Percentiles rank a stretch among this genome's conserved stretches.
phyloP scores from a whole-genome alignment of 2,113 vertebrate species.

The Pomatostomus ruficeps region DNA sequence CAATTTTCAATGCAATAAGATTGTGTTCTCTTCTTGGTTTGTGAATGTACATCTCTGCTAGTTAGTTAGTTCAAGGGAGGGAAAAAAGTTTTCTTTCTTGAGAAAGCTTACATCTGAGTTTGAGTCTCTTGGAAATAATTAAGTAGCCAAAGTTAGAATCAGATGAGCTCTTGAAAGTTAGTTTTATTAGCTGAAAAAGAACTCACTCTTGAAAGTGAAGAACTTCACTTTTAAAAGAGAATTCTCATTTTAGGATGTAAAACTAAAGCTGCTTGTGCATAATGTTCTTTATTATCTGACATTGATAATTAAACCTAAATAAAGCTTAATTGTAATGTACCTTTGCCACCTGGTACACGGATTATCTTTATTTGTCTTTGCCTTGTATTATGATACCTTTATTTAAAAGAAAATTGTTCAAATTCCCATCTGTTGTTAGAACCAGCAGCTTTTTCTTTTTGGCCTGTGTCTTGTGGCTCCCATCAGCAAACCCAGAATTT shows the following conservation, averaged over 20 bases:
- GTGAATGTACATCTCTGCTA: background rate
- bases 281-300: background rate
- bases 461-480: background rate
- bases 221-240: background rate
- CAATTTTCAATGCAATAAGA: background rate
- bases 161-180: background rate
- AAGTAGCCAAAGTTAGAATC: background rate
- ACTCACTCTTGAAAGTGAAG: background rate
- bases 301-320: background rate
- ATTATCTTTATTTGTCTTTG: background rate
- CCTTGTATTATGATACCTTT: background rate
- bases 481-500: background rate
- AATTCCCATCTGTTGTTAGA: background rate
- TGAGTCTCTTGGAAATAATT: background rate
- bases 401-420: background rate
- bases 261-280: background rate
- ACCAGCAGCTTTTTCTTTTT: background rate
- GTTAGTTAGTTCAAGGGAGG: background rate
- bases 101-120: background rate
- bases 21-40: background rate
- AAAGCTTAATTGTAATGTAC: conserved; percentile 6
- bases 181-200: background rate
- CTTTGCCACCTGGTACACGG: background rate
- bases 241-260: background rate
- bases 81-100: background rate